Conservation (phyloP, 2,888 invertebrate species). For the Dicyrtomina minuta region DNA sequence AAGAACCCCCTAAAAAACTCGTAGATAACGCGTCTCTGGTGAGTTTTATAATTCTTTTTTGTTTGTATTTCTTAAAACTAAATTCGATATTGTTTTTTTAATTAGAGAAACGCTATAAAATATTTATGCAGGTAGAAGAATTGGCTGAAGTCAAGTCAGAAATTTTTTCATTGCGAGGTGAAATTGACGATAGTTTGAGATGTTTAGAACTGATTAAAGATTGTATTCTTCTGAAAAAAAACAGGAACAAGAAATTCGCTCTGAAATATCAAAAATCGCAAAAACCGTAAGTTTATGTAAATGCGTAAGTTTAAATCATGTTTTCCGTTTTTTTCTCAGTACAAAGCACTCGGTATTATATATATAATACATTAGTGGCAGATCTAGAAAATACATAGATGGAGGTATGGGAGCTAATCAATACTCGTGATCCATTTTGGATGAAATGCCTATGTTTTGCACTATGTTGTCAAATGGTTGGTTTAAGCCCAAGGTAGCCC, state of each 20-base stretch:
- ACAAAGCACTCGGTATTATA: too few species aligned
- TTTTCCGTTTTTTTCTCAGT: too few species aligned
- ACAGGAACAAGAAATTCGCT: neutral
- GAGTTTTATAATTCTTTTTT: neutral
- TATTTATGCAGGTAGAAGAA: constrained; percentile 31
- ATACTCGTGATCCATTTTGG: too few species aligned
- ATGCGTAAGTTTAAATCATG: neutral
- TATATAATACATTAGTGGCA: too few species aligned
- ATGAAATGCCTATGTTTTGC: too few species aligned
- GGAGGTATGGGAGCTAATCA: too few species aligned
- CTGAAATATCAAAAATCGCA: neutral
- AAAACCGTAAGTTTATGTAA: neutral
- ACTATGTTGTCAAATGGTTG: too few species aligned
- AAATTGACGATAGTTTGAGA: neutral
- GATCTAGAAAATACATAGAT: neutral
- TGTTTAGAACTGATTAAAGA: neutral
- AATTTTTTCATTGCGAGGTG: constrained; percentile 1
- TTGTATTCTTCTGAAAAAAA: neutral
- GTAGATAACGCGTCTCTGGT: constrained; percentile 39
- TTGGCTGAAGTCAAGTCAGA: constrained; percentile 3
- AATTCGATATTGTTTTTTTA: too few species aligned
- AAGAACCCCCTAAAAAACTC: neutral
- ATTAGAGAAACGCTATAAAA: too few species aligned
- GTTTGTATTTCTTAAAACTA: too few species aligned
- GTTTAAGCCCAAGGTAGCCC: too few species aligned